Percentiles rank a stretch among this genome's conserved stretches.
These are phyloP conservation scores for Eupithecia subfuscata DNA, from an alignment of 2,888 invertebrate species.

Conservation along the genomic window DNA sequence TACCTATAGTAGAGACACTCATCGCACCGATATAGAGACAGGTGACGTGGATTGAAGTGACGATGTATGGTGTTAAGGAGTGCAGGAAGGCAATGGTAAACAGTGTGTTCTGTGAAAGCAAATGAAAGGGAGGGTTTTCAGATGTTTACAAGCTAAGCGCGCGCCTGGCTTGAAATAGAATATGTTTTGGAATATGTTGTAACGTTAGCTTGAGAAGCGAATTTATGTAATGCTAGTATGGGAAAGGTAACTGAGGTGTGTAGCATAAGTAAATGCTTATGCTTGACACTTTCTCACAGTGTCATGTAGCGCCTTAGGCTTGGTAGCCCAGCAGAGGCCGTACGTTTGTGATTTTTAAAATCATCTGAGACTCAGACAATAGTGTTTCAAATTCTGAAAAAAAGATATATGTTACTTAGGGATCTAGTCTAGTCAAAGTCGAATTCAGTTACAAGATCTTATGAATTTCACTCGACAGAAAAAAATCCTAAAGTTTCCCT, in stretches of 20 bases:
- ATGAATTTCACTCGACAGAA: too few species aligned
- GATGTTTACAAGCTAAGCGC: conserved; percentile 53
- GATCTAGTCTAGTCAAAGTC: too few species aligned
- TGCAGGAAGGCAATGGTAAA: conserved; percentile 65
- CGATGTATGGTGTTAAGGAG: neutral
- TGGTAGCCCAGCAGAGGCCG: too few species aligned
- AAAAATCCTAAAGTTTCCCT: too few species aligned
- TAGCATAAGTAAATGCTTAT: neutral
- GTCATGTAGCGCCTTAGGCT: neutral
- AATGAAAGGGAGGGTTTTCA: conserved; percentile 56
- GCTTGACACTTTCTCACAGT: neutral
- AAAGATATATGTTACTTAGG: too few species aligned
- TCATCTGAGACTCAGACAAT: too few species aligned
- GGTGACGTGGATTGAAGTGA: neutral
- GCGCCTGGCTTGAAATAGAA: conserved; percentile 38
- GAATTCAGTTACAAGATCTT: too few species aligned
- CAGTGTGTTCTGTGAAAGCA: conserved; percentile 64
- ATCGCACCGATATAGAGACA: neutral
- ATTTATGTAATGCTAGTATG: conserved; percentile 5
- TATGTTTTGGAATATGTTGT: conserved; percentile 51
- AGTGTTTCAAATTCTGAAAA: too few species aligned
- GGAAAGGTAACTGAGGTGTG: neutral
- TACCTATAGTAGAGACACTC: neutral
- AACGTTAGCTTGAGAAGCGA: conserved; percentile 12
- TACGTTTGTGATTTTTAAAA: too few species aligned